phyloP scores from a whole-genome alignment of 2,797 vertebrate genomes.

The Fringilla coelebs region DNA sequence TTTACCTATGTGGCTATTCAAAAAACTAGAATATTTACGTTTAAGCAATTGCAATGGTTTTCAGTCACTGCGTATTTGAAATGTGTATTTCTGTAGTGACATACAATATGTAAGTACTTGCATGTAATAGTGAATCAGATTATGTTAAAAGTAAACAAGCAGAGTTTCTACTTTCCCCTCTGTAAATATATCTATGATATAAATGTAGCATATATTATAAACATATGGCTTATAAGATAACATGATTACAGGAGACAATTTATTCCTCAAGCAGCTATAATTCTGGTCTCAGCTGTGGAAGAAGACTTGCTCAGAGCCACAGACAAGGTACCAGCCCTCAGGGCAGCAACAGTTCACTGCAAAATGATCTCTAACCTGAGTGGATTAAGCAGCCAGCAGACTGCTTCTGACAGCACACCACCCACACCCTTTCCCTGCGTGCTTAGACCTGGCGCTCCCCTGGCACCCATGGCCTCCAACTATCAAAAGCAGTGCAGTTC shows the following conservation, averaged over 20 bases:
- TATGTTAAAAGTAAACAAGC: not conserved
- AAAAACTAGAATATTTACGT: not conserved
- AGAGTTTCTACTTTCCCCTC: not conserved
- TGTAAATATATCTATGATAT: not conserved
- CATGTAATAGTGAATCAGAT: not conserved
- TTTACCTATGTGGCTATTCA: not conserved
- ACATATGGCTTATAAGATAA: not conserved
- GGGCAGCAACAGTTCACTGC: not conserved
- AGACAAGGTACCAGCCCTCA: rapidly evolving
- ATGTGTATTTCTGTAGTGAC: not conserved
- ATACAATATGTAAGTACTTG: not conserved
- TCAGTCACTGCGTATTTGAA: not conserved
- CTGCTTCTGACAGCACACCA: not conserved
- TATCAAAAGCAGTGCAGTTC: not conserved
- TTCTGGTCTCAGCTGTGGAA: not conserved
- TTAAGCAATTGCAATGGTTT: not conserved
- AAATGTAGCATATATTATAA: not conserved
- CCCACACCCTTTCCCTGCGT: not conserved
- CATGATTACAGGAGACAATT: not conserved
- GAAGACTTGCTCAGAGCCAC: not conserved
- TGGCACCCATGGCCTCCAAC: not conserved
- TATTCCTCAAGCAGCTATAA: not conserved
- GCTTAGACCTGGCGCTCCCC: not conserved
- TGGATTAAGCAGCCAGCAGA: not conserved
- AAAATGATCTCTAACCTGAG: not conserved